Base-by-base conservation (phyloP, 2,113 vertebrate species). In the Scomber colias region DNA sequence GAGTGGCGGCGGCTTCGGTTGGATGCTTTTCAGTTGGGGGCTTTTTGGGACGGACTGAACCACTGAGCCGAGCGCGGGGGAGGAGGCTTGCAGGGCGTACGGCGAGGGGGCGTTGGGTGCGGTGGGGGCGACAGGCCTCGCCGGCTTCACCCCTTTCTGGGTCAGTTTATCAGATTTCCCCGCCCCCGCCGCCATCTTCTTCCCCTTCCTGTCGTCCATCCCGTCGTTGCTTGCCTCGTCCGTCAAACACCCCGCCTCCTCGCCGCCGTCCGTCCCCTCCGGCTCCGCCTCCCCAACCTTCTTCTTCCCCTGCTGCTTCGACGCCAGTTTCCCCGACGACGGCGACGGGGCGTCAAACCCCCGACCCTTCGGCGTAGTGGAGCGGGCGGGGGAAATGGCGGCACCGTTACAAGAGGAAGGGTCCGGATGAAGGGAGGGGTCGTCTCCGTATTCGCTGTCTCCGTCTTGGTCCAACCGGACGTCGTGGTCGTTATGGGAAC, bases 361-460 rank as follows among this genome's bases (percentile, higher is more conserved):
- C 27, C 97, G 95, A 49, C 96, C 97, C 90, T 98, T 99, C 3
- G 98, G 97, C 2, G 97, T 98, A 73, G 96, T 91, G 0, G 96
- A 97, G 46, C 97, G 97, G 24, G 97, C 97, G 0, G 98, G 98
- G 0, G 98, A 99, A n/a, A 97, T 80, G 0, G 96, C 40, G 0
- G 96, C 95, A 0, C 98, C 98, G 0, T 99, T 99, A 90, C 98
- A 99, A 88, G 92, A 95, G 6, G 95, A 82, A 0, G 95, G 73
- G 7, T 99, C 98, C 0, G 96, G 48, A 0, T 97, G 97, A 53
- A 96, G 94, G 40, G 93, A 57, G 0, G 96, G 90, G 59, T 99
- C 98, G 68, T 99, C 97, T 0, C 97, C 97, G 0, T 96, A 97
- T 68, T 99, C 98, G 0, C 97, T 99, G 89, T 99, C 98, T 3